Evolutionary conservation across 2,888 invertebrate species (phyloP), one percentile per base, ranked within the genome.

Genomic region (Chrysolina oricalcia): DNA sequence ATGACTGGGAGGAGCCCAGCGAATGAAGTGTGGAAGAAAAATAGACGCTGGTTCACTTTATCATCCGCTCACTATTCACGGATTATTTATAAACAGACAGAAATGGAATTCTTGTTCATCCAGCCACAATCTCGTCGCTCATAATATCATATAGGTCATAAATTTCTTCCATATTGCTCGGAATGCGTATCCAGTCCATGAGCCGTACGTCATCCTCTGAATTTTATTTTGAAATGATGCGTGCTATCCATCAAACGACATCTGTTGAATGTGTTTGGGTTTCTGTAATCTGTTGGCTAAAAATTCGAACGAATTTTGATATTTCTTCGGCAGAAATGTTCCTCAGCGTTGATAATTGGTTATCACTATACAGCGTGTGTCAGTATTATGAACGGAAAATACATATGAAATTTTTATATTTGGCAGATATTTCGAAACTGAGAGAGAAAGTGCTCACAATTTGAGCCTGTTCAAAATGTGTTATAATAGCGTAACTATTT

Each of bases 221-320:
- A n/a, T 2, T 15, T 59, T 59, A 59, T 59, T 59, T 59, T n/a
- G 11, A 35, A 59, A 10, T 59, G 59, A 59, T 59, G 59, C 23
- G 6, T 59, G 59, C n/a, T 17, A 59, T 59, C 8, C 59, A 59
- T 59, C 59, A 27, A 27, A 27, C 27, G 23, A 17, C 13, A 59
- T n/a, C 59, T 59, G 59, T 59, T 59, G 23, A 35, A 59, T 27
- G 35, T 59, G 23, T 59, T 59, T 27, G 59, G 59, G 10, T 13
- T 27, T 10, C 10, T 9, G 2, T n/a, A 11, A 35, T 35, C 35
- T 27, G 59, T 27, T n/a, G 10, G 35, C 4, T 27, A 27, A 1
- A 15, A 15, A 21, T 53, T 21, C 2, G 11, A 53, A 17, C 6
- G 0, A 19, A 19, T 10, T 50, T 15, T 10, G 0, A 10, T 10